These are phyloP conservation scores for Pterophyllum scalare DNA, from an alignment of 2,113 vertebrate genomes.

Conservation along the genomic window DNA sequence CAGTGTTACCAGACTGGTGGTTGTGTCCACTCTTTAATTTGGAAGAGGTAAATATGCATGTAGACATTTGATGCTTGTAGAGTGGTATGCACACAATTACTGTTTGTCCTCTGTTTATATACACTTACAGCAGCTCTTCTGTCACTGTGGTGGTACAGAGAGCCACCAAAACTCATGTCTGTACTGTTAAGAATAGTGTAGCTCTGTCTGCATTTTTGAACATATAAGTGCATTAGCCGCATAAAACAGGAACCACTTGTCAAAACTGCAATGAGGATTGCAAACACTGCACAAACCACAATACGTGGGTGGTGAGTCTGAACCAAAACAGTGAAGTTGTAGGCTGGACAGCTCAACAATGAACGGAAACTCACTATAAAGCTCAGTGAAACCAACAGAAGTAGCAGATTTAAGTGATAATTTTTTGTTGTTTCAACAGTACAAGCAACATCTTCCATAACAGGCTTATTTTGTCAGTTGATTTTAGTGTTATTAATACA, in stretches of 20 bases:
- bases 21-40: background rate
- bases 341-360: background rate
- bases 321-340: constrained; percentile 1
- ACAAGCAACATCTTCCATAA: background rate
- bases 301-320: background rate
- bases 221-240: background rate
- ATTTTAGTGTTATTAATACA: background rate
- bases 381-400: background rate
- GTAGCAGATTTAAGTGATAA: background rate
- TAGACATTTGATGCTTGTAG: background rate
- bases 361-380: background rate
- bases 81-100: background rate
- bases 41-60: background rate
- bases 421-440: background rate
- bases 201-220: background rate
- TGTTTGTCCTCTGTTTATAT: background rate
- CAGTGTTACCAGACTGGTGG: background rate
- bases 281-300: constrained; percentile 9
- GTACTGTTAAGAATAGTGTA: background rate
- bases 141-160: background rate
- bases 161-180: background rate
- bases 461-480: background rate
- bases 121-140: background rate
- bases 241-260: background rate
- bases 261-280: background rate